Percentiles rank a stretch among this genome's conserved stretches.
phyloP scores from a whole-genome alignment of 2,797 vertebrate species.

The Myripristis murdjan region DNA sequence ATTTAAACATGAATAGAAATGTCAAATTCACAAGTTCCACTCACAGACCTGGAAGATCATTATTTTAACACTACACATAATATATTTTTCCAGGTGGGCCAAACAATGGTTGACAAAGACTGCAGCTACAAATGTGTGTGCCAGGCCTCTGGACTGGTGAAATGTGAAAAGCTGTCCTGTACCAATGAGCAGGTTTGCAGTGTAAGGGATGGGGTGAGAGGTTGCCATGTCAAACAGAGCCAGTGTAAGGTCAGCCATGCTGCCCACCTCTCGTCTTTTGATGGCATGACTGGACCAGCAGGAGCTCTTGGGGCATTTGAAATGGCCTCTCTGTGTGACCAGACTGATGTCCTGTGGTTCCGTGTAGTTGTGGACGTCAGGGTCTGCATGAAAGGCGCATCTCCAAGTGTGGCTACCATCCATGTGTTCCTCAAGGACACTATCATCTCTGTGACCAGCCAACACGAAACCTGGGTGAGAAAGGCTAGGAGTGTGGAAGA shows the following conservation, averaged over 20 bases:
- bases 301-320: slow-evolving; percentile 75
- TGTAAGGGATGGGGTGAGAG: slow-evolving; percentile 69
- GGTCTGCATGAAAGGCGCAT: slow-evolving; percentile 52
- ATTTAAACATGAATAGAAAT: slow-evolving; percentile 1
- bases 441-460: slow-evolving; percentile 76
- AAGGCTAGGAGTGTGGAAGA: not conserved
- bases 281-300: slow-evolving; percentile 71
- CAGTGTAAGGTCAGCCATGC: slow-evolving; percentile 73
- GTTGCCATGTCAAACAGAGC: slow-evolving; percentile 71
- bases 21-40: not conserved
- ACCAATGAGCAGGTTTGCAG: slow-evolving; percentile 61
- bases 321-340: slow-evolving; percentile 77
- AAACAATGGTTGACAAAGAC: slow-evolving; percentile 70
- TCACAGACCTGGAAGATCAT: not conserved
- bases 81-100: slow-evolving; percentile 75
- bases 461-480: slow-evolving; percentile 84
- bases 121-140: slow-evolving; percentile 83
- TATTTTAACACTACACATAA: not conserved
- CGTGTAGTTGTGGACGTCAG: slow-evolving; percentile 83
- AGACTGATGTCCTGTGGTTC: slow-evolving; percentile 76
- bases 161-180: slow-evolving; percentile 78
- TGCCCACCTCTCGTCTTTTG: slow-evolving; percentile 80
- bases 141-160: slow-evolving; percentile 65
- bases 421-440: slow-evolving; percentile 79
- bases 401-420: slow-evolving; percentile 36